Base-by-base conservation (phyloP, 2,888 invertebrate species). In the Drosophila nr. fundita region DNA sequence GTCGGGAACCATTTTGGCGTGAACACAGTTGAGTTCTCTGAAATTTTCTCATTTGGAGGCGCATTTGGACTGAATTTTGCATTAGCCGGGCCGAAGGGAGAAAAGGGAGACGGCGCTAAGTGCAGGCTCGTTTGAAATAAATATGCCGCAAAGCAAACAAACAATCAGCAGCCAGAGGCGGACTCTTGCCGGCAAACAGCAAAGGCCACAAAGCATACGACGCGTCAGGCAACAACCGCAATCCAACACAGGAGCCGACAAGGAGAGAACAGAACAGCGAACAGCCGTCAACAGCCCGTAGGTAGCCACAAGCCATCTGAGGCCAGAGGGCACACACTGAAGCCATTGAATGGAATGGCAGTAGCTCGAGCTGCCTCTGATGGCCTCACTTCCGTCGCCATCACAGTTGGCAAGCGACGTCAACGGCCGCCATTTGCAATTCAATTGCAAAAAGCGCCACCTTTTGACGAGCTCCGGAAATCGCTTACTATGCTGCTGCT, bases 81-180 rank as follows among this genome's bases (percentile, higher is more conserved):
- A 87, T 87, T 89, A 89, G 81, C 82, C 66, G 30, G 8, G 27
- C 11, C 36, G 2, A 11, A 15, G 27, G 27, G 36, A 27, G 18
- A 38, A 29, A 27, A n/a, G 24, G 15, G 36, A 27, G 38, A 27
- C 8, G 57, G 75, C 69, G 76, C 83, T 86, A 82, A 90, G 87
- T 90, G 89, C 90, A 87, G 80, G 78, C 89, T 89, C 89, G 79
- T 89, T 85, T 86, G 78, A 89, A 90, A 85, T 90, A 90, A 90
- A 90, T 90, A 90, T 90, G 87, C 89, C 89, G 83, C 90, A 90
- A 90, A 83, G 87, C 82, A 89, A 89, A 90, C 89, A 89, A 88
- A 83, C 87, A 88, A 88, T 86, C 81, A 77, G 71, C 74, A 64
- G 81, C 75, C 70, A 27, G 68, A 61, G 70, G 55, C 50, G 30